Evolutionary conservation across 2,113 vertebrate species (phyloP), one percentile per base, ranked within the genome.

Genomic region (Stictonetta naevosa): DNA sequence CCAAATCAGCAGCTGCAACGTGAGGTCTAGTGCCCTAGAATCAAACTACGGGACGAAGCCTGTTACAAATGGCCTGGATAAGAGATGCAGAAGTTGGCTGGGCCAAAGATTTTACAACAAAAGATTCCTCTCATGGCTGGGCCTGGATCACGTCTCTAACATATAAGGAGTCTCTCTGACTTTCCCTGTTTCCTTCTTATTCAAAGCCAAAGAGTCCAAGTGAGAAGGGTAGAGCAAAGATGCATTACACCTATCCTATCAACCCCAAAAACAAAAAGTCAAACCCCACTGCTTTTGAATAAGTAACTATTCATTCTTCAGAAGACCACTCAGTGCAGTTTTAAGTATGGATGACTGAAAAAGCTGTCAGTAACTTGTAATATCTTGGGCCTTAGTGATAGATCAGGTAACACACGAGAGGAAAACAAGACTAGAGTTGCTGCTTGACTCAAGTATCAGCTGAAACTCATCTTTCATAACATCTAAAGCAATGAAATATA

Each of bases 161-260:
- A 13, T 8, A 58, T 7, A 85, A 46, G 0, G 11, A 19, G 31
- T 12, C 8, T 13, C n/a, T 78, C 33, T 46, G 9, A 52, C 48
- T 11, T 59, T 64, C 34, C 33, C 36, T 3, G 6, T 59, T 83
- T 79, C 31, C 13, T 69, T 33, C 42, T 71, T n/a, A 26, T 64
- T 72, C 75, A 92, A 74, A 86, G 17, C 7, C 64, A 66, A 84
- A 23, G 15, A 85, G 11, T 22, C 16, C 31, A 76, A 73, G 31
- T 31, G 69, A 64, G 0, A 62, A 67, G 67, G 31, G 8, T 4
- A 8, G 20, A 69, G 76, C 7, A 46, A 63, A 52, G 42, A 46
- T 10, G 0, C 23, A 56, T 11, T 5, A 59, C 7, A 11, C 6
- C 55, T 58, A 53, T 33, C 13, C 29, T 33, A 11, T 12, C 23